Evolutionary conservation across 2,888 invertebrate species (phyloP), one percentile per base, ranked within the genome.

Genomic region (Perdita meconis): DNA sequence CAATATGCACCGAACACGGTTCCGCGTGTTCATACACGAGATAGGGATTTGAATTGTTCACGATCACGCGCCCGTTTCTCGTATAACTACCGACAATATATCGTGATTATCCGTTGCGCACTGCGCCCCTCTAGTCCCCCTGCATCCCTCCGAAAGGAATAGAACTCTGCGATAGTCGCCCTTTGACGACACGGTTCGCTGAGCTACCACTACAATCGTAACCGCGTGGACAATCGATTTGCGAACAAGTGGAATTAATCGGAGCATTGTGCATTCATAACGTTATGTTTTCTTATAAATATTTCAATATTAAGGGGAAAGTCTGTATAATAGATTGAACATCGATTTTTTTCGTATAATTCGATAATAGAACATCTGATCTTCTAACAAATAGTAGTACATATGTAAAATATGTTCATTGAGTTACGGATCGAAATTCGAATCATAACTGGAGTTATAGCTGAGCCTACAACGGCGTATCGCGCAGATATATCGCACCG

Each of bases 31-130:
- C 83, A 83, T 86, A 84, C 86, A 82, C 68, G 81, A 88, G 89
- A 89, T 89, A 88, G 86, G 82, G 88, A 86, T 88, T 90, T 85
- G 88, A 89, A 90, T 90, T 89, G 89, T 90, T 90, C 88, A 85
- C 86, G 89, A 89, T 89, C 89, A 87, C 88, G 88, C 86, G 87
- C 84, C 19, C 70, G 85, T 79, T 80, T 83, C 83, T 82, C 80
- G 80, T 81, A 77, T 59, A 77, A 74, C 72, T 42, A 66, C 65
- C 64, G 63, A 70, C 80, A 65, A 84, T 84, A 84, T 82, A 84
- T 84, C 82, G 75, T 80, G 83, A 83, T 83, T 83, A 83, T 77
- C 68, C 77, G 59, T 66, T 82, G 74, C 84, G 67, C 44, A 59
- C n/a, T 47, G 61, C 16, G 55, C 68, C 56, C 47, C 59, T 16